These are phyloP conservation scores for Ictidomys tridecemlineatus DNA, from an alignment of 2,113 vertebrate genomes.

Conservation along the genomic window DNA sequence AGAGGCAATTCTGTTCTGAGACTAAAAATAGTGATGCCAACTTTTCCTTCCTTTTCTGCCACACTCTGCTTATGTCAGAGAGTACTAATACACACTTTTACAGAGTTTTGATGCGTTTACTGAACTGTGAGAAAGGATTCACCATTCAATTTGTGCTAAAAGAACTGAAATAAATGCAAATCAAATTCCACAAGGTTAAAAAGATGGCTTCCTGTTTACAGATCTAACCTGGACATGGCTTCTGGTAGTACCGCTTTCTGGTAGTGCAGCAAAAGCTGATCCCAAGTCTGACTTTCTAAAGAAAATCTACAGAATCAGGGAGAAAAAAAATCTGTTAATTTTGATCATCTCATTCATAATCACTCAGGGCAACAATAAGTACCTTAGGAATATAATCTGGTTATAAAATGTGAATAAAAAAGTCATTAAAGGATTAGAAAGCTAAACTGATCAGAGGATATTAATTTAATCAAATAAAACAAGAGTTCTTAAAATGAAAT, in stretches of 20 bases:
- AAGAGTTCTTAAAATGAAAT: slow-evolving; percentile 58
- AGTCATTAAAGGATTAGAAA: slow-evolving; percentile 63
- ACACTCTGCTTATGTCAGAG: neutral
- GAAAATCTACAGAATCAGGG: slow-evolving; percentile 71
- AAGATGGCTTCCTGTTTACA: neutral
- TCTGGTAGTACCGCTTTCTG: slow-evolving; percentile 67
- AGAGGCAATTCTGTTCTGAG: slow-evolving; percentile 34
- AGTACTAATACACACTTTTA: neutral
- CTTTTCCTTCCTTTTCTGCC: neutral
- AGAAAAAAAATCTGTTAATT: slow-evolving; percentile 45
- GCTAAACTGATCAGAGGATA: slow-evolving; percentile 5
- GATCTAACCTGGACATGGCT: slow-evolving; percentile 73
- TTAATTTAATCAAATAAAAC: slow-evolving; percentile 65
- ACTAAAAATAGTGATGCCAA: neutral
- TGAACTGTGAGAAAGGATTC: slow-evolving; percentile 11
- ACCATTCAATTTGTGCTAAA: slow-evolving; percentile 28
- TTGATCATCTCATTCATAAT: slow-evolving; percentile 49
- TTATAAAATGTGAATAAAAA: slow-evolving; percentile 58
- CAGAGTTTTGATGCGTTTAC: neutral
- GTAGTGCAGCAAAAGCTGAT: slow-evolving; percentile 75
- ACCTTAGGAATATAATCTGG: slow-evolving; percentile 25
- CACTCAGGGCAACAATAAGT: slow-evolving; percentile 36
- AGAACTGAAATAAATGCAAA: slow-evolving; percentile 48
- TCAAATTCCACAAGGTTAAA: slow-evolving; percentile 32
- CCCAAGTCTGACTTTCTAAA: slow-evolving; percentile 75